phyloP scores from a whole-genome alignment of 2,797 vertebrate species.

The Lutjanus argentimaculatus region DNA sequence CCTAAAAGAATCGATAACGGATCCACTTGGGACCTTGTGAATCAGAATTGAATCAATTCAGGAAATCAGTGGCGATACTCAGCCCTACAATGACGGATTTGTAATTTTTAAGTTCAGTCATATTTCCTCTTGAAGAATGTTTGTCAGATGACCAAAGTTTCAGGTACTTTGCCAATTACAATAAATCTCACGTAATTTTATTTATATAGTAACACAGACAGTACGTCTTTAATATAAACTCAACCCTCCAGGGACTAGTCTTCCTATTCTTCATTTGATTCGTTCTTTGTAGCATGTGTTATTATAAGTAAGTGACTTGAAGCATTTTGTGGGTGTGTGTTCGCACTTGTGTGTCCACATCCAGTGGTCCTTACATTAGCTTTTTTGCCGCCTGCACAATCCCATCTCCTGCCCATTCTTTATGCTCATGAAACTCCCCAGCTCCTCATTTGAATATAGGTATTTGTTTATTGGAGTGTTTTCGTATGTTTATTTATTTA shows the following conservation, averaged over 20 bases:
- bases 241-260: neutral
- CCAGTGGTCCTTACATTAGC: conserved; percentile 72
- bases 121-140: neutral
- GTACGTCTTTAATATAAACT: neutral
- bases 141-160: neutral
- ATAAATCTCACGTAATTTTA: neutral
- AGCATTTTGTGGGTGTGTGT: conserved; percentile 29
- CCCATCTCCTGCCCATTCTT: conserved; percentile 71
- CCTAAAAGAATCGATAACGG: too few relatives aligned
- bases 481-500: conserved; percentile 87
- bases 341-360: conserved; percentile 54
- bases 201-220: neutral
- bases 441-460: conserved; percentile 85
- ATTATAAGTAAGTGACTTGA: conserved; percentile 41
- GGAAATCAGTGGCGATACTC: too few relatives aligned
- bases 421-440: conserved; percentile 60
- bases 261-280: conserved; percentile 22
- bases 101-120: neutral
- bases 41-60: too few relatives aligned
- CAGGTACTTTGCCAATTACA: neutral
- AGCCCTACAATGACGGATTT: too few relatives aligned
- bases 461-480: conserved; percentile 84
- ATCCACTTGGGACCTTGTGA: too few relatives aligned
- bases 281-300: conserved; percentile 22
- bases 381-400: conserved; percentile 72